Base-by-base conservation (phyloP, 2,797 vertebrate species). In the Selene dorsalis region DNA sequence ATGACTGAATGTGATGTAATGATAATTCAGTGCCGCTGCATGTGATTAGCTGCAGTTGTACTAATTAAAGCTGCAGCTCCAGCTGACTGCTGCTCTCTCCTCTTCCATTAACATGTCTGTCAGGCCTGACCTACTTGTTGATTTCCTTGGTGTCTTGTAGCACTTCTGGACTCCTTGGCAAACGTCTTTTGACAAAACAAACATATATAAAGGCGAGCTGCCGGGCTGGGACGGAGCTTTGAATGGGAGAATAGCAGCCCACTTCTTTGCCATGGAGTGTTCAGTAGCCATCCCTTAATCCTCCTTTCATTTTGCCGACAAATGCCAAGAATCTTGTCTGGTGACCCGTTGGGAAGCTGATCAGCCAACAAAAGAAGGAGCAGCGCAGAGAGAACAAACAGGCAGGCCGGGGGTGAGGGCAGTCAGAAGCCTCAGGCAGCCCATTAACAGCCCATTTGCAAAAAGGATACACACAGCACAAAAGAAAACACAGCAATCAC, bases 281-380 rank as follows among this genome's bases (percentile, higher is more conserved):
- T 96, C 96, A 96, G 94, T 93, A 94, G 95, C 94, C 95, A 93
- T 93, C 94, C 94, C 91, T 94, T 97, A 97, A 98, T 97, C 97
- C 95, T 85, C 91, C 96, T 98, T 98, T 97, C 96, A 97, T 97
- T 97, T 94, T 83, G 92, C 97, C 95, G 95, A 96, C 96, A 96
- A 96, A 97, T 96, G 95, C 95, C 94, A 96, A 95, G 96, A 96
- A 96, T 96, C 95, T 95, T 96, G 95, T 96, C 96, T 95, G 96
- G 93, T 81, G 91, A 94, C 95, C 95, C 96, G 93, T 96, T 93
- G 94, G 96, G 97, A 96, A 95, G 94, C 96, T 97, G 97, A 97
- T 97, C 96, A 96, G 94, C 87, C 93, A 94, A 97, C 96, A 98
- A 98, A 97, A 95, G 96, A 92, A 92, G 89, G 92, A 92, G 96